Evolutionary conservation across 2,113 vertebrate species (phyloP).

Genomic region (Phyllostomus discolor): DNA sequence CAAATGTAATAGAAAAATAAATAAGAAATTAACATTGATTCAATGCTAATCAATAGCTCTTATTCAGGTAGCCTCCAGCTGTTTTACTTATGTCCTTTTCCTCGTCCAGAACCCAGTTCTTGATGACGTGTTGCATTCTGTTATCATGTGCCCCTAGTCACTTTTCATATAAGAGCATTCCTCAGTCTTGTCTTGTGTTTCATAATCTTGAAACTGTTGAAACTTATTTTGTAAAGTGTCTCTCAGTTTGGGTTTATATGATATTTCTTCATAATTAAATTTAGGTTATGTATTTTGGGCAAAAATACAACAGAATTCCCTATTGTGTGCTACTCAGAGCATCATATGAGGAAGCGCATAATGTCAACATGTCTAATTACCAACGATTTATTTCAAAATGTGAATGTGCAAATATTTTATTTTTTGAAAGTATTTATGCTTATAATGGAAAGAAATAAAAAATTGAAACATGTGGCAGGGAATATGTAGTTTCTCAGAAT

Average conservation of each 20-base stretch:
- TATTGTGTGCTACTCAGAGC: neutral
- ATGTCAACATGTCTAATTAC: neutral
- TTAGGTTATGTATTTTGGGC: neutral
- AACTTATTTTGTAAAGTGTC: neutral
- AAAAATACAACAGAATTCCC: neutral
- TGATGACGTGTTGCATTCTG: neutral
- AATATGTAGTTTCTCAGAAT: neutral
- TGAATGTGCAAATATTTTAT: neutral
- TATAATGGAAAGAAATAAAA: neutral
- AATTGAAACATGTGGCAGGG: neutral
- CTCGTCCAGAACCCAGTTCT: neutral
- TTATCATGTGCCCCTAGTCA: neutral
- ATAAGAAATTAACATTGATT: neutral
- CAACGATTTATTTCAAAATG: neutral
- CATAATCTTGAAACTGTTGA: neutral
- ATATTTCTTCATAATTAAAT: neutral
- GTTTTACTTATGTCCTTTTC: neutral
- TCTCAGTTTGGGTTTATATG: neutral
- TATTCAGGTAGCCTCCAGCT: neutral
- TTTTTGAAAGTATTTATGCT: neutral
- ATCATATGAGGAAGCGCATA: neutral
- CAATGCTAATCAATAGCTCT: neutral
- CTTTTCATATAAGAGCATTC: neutral
- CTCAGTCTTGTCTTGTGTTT: too few species aligned
- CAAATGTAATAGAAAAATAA: neutral